Base-by-base conservation (phyloP, 2,113 vertebrate species). In the Oncorhynchus gorbuscha region DNA sequence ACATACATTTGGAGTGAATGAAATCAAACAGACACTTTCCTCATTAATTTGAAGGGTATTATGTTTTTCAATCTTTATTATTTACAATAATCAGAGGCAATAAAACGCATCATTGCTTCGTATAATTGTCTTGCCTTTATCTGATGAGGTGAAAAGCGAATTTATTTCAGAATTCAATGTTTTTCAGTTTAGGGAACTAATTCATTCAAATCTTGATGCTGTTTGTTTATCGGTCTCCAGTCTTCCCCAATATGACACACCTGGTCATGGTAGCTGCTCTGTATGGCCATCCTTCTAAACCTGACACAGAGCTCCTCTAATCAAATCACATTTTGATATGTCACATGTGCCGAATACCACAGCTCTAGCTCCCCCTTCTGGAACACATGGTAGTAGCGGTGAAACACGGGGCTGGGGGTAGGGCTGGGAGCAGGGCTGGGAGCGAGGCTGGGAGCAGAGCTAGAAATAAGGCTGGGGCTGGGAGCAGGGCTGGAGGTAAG, bases 341-440 rank as follows among this genome's bases (percentile, higher is more conserved):
- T 35, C 5, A 35, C 32, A 35, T 35, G 32, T 35, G 32, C 32
- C 5, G 32, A 35, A 35, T 35, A 35, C 32, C 6, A 35, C 32
- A 35, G 32, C 32, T 35, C 97, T 76, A 99, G 85, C 81, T 99
- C 97, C 55, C 97, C 96, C 87, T 94, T 93, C 81, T 93, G 89
- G 90, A 99, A 99, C 13, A 99, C 96, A 0, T 99, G 98, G 85
- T 99, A 99, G 85, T 95, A 99, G 48, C 97, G 97, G 84, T 98
- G 97, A 74, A 97, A 95, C 64, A 99, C 88, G 3, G 91, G 72
- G 5, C 76, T 12, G 1, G 64, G 24, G 1, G 16, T 3, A n/a
- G 24, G 0, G 0, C 32, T 32, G 32, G 32, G 32, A 1, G 32
- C 0, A 32, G 5, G 32, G 32, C 0, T 32, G 32, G 32, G 1